These are phyloP conservation scores for Chloroceryle inda DNA, from an alignment of 2,797 vertebrate species.

Conservation along the genomic window DNA sequence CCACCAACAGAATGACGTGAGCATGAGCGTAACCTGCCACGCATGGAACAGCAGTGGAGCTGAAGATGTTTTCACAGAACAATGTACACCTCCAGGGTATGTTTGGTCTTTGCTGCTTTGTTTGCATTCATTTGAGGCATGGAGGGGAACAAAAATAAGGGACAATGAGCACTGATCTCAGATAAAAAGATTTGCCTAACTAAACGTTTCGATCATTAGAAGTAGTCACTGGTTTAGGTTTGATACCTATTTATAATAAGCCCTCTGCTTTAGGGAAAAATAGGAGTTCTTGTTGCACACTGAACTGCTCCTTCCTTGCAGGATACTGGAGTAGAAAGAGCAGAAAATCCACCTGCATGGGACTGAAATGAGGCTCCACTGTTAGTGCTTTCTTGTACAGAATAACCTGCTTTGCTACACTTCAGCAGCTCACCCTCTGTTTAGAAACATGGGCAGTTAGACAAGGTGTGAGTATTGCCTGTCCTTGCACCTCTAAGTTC, in stretches of 20 bases:
- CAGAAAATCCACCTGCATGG: not conserved
- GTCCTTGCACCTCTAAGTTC: not conserved
- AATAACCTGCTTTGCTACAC: not conserved
- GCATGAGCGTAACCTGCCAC: constrained; percentile 40
- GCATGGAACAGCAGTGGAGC: constrained; percentile 21
- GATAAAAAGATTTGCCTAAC: not conserved
- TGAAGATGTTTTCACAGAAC: constrained; percentile 43
- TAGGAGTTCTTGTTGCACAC: not conserved
- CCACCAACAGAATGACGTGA: constrained; percentile 34
- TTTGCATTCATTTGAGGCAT: not conserved
- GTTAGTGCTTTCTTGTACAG: not conserved
- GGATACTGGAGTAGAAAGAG: not conserved
- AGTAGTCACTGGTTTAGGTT: not conserved
- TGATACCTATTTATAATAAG: not conserved
- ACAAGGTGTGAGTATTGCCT: not conserved
- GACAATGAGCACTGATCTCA: not conserved
- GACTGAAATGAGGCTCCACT: not conserved
- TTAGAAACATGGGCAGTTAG: not conserved
- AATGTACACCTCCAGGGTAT: not conserved
- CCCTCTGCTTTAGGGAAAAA: not conserved
- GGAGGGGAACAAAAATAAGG: not conserved
- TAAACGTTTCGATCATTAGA: not conserved
- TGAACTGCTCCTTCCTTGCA: not conserved
- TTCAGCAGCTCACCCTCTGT: not conserved
- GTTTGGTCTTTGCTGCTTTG: not conserved